These are phyloP conservation scores for Dunckerocampus dactyliophorus DNA, from an alignment of 2,113 vertebrate species.

Conservation along the genomic window DNA sequence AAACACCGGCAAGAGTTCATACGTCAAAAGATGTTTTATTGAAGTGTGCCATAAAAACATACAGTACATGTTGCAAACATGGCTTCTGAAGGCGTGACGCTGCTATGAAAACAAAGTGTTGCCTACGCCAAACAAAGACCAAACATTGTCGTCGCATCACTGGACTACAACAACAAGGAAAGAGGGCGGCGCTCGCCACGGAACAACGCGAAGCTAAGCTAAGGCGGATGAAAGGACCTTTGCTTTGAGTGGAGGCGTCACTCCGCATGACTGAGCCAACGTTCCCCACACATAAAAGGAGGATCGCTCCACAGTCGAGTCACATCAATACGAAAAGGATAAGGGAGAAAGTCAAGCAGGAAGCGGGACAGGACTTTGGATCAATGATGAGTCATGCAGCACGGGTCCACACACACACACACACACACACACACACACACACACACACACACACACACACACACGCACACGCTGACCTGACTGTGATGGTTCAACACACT, in stretches of 20 bases:
- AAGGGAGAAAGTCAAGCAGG: constrained; percentile 19
- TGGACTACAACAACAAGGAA: neutral
- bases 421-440: too few relatives aligned
- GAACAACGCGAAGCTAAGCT: neutral
- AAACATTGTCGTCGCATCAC: too few relatives aligned
- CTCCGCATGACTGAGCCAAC: neutral
- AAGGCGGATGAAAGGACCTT: neutral
- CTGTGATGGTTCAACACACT: constrained; percentile 22
- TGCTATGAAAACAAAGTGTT: too few relatives aligned
- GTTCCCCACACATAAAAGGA: too few relatives aligned
- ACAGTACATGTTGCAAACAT: too few relatives aligned
- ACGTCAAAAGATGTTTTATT: too few relatives aligned
- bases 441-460: too few relatives aligned
- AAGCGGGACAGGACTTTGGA: constrained; percentile 48
- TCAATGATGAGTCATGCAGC: constrained; percentile 41
- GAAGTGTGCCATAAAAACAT: too few relatives aligned
- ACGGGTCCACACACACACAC: constrained; percentile 29
- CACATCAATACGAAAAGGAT: constrained; percentile 28
- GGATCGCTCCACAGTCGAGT: neutral
- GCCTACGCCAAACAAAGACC: too few relatives aligned
- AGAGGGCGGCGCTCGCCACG: neutral
- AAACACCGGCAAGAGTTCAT: too few relatives aligned
- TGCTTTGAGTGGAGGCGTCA: neutral
- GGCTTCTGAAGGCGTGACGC: too few relatives aligned
- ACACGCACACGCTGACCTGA: constrained; percentile 30